These are phyloP conservation scores for Jacana jacana DNA, from an alignment of 2,113 vertebrate species.

Conservation along the genomic window DNA sequence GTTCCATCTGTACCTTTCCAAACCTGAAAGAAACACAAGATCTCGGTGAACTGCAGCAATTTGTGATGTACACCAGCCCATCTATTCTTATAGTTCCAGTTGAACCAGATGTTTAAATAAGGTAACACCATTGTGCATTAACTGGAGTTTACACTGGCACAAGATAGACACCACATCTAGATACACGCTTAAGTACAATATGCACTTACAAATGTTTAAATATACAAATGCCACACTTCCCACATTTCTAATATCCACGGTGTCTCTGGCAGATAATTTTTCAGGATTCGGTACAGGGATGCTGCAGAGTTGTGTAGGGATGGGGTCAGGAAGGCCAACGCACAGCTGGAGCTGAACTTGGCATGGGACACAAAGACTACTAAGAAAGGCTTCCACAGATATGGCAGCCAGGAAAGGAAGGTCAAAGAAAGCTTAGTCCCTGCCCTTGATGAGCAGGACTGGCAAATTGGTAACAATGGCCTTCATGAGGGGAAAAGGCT, in stretches of 20 bases:
- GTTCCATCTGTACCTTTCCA: background rate
- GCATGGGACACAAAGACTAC: background rate
- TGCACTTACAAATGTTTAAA: background rate
- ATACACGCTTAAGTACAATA: background rate
- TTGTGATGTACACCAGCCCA: background rate
- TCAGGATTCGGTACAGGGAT: background rate
- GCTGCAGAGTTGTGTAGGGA: background rate
- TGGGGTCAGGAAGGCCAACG: background rate
- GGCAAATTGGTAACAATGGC: background rate
- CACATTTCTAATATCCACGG: background rate
- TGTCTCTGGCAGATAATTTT: background rate
- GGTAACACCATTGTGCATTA: background rate
- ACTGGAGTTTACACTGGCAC: background rate
- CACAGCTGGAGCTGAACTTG: background rate
- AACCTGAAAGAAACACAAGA: background rate
- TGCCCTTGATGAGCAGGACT: fast-evolving
- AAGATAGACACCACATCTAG: background rate
- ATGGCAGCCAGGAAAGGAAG: background rate
- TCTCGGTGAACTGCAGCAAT: background rate
- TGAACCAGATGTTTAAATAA: background rate
- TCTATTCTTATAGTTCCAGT: background rate
- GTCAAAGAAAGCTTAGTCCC: background rate
- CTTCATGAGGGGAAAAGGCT: background rate
- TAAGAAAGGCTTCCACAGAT: background rate
- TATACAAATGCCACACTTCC: background rate